phyloP scores from a whole-genome alignment of 2,113 vertebrate genomes.

The Psittacara wagleri region DNA sequence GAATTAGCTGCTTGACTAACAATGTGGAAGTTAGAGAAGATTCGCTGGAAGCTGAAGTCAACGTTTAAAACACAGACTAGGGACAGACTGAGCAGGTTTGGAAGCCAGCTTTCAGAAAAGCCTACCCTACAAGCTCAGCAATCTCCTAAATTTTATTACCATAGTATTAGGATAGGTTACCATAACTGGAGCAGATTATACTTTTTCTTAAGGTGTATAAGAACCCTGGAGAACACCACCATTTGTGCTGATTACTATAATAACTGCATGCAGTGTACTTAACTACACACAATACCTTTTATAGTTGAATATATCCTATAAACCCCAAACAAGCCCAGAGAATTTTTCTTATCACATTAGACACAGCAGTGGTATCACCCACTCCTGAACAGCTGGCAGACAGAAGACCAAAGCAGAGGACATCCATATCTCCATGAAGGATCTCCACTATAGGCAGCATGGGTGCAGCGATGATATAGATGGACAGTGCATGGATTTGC shows the following conservation, averaged over 20 bases:
- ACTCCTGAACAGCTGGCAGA: not conserved
- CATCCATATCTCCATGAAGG: not conserved
- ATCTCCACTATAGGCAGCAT: not conserved
- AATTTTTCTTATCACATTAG: not conserved
- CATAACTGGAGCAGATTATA: not conserved
- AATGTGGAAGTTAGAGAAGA: not conserved
- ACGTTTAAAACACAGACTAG: not conserved
- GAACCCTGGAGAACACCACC: not conserved
- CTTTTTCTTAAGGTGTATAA: not conserved
- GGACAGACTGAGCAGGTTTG: not conserved
- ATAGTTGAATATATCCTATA: not conserved
- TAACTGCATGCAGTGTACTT: not conserved
- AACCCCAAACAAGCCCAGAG: not conserved
- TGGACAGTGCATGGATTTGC: not conserved
- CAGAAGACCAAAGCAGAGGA: not conserved
- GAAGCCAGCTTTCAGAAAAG: not conserved
- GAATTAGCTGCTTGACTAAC: not conserved
- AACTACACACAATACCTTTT: not conserved
- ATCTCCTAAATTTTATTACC: not conserved
- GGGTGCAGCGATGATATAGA: not conserved
- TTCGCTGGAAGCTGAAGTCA: not conserved
- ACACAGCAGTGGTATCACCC: fast-evolving
- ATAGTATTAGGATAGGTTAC: not conserved
- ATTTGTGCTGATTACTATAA: not conserved
- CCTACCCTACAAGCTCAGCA: not conserved